Base-by-base conservation (phyloP, 2,888 invertebrate genomes). In the Apamea crenata region DNA sequence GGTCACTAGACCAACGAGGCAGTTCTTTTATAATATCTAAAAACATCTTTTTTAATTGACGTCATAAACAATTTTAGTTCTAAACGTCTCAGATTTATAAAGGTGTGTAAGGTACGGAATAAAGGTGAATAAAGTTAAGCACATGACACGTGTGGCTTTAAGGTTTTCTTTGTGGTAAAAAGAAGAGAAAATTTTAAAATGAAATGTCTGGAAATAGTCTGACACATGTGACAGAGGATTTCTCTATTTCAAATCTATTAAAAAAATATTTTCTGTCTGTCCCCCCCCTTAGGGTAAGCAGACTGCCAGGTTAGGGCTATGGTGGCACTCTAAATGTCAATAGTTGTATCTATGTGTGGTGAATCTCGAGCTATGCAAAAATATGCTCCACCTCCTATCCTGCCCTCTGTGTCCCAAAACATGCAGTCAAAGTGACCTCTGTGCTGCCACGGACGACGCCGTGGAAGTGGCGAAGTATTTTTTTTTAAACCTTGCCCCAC, bases 301-400 rank as follows among this genome's bases (percentile, higher is more conserved):
- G 14, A 53, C 47, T 47, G 67, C 21, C 67, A 68, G 36, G 25
- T 40, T 40, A 40, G 40, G 40, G 12, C 63, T 50, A 21, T 76
- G 14, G 61, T 40, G 32, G 69, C 67, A 77, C 61, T 78, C 53
- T 66, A 78, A 69, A 67, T 77, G 67, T 72, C 66, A 78, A 68
- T 74, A 63, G 10, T 66, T 47, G 7, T 71, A 53, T 44, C 56
- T 12, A 59, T n/a, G n/a, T n/a, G 4, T 59, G 56, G n/a, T 59
- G 56, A 10, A 56, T 56, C 10, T 56, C 10, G 56, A n/a, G 56
- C 12, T 56, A 59, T n/a, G 56, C 12, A 56, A 56, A 56, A n/a
- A 10, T 25, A 10, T 25, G 25, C 0, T 56, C 25, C 1, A n/a
- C 12, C 56, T n/a, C 4, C 10, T 56, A 3, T 56, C 25, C n/a